Percentiles rank a stretch among this genome's conserved stretches.
These are phyloP conservation scores for Chrysochloris asiatica DNA, from an alignment of 2,113 vertebrate species.

Conservation along the genomic window DNA sequence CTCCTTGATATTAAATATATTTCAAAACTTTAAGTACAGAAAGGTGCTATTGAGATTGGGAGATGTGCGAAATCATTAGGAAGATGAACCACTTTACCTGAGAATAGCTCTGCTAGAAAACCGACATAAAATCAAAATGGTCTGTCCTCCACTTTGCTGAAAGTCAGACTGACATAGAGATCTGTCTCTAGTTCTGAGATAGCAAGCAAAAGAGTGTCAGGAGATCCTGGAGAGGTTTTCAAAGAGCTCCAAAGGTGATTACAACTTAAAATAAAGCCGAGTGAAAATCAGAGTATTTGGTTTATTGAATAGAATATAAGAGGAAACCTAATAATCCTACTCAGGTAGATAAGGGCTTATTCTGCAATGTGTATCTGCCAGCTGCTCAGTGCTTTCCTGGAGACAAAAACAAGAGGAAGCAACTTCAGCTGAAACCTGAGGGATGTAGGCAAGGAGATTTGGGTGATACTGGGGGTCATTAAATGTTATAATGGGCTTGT, in stretches of 20 bases:
- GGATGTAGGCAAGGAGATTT: neutral
- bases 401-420: neutral
- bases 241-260: neutral
- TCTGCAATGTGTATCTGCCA: neutral
- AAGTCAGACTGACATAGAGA: neutral
- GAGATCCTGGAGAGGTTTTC: neutral
- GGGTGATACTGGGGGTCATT: neutral
- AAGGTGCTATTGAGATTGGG: neutral
- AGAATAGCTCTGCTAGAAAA: neutral
- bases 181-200: neutral
- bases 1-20: too few species aligned
- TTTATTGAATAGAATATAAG: neutral
- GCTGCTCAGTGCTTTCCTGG: neutral
- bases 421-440: conserved; percentile 16
- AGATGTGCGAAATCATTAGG: neutral
- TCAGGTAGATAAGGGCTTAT: neutral
- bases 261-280: neutral
- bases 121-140: neutral
- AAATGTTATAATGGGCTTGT: neutral
- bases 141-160: neutral
- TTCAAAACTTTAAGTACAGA: neutral
- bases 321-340: neutral
- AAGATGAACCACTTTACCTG: neutral
- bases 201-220: neutral
- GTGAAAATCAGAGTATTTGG: neutral